These are phyloP conservation scores for Drosophila acutilabella DNA, from an alignment of 2,888 invertebrate genomes.

Conservation along the genomic window DNA sequence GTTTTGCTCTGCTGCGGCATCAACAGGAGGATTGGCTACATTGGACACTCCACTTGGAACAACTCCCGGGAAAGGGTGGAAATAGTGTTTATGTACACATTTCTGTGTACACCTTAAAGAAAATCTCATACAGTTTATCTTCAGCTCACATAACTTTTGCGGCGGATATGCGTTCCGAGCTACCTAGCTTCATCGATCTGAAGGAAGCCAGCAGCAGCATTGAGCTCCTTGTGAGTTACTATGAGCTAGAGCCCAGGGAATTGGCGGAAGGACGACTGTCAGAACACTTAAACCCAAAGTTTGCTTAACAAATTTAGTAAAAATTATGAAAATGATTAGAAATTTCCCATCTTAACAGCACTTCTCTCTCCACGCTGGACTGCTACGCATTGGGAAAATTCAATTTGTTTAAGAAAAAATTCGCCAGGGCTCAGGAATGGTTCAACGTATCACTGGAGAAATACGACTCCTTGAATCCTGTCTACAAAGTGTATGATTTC, in stretches of 20 bases:
- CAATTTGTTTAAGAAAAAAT: constrained; percentile 2
- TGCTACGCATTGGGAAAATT: constrained; percentile 44
- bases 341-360: background rate
- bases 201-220: constrained; percentile 33
- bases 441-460: constrained; percentile 27
- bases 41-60: constrained; percentile 20
- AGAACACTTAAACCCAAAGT: constrained; percentile 28
- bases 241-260: constrained; percentile 28
- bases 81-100: background rate
- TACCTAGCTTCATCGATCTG: constrained; percentile 44
- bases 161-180: background rate
- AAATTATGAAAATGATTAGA: background rate
- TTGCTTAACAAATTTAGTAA: background rate
- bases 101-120: too few relatives aligned
- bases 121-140: too few relatives aligned
- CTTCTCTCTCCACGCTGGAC: constrained; percentile 29
- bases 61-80: constrained; percentile 17
- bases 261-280: constrained; percentile 28
- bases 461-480: background rate
- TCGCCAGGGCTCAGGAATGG: constrained; percentile 31
- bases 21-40: constrained; percentile 34
- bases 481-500: constrained; percentile 10
- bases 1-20: constrained; percentile 38
- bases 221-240: constrained; percentile 24
- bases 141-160: constrained; percentile 18